These are phyloP conservation scores for Argyrosomus regius DNA, from an alignment of 2,797 vertebrate species.

Conservation along the genomic window DNA sequence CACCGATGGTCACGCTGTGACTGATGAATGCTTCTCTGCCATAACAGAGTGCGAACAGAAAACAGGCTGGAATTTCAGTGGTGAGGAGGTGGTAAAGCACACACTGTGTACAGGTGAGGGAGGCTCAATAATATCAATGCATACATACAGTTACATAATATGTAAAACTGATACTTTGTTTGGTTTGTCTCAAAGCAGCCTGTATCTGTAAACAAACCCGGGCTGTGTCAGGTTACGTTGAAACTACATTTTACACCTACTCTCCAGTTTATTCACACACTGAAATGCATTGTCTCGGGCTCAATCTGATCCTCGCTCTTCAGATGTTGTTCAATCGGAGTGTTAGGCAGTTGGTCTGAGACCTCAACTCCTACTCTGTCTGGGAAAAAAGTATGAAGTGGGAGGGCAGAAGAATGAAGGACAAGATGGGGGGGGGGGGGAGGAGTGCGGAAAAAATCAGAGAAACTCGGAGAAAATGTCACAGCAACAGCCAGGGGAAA, in stretches of 20 bases:
- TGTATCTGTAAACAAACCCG: background rate
- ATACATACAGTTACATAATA: background rate
- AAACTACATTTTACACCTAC: background rate
- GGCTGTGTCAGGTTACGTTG: background rate
- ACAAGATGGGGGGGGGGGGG: conserved; percentile 20
- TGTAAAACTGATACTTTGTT: background rate
- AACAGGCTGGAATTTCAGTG: background rate
- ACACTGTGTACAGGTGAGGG: background rate
- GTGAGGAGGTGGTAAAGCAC: background rate
- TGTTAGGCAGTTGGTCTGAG: conserved; percentile 21
- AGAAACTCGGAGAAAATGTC: background rate
- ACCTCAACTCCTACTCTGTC: conserved; percentile 64
- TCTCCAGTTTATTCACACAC: background rate
- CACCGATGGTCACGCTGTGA: background rate
- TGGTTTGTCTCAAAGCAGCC: background rate
- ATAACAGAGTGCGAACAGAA: background rate
- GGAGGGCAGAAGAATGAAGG: conserved; percentile 46
- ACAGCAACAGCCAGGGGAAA: background rate
- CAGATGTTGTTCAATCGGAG: background rate
- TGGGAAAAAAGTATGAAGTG: conserved; percentile 57
- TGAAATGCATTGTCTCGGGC: conserved; percentile 4
- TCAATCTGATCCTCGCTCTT: conserved; percentile 10
- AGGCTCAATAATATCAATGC: background rate
- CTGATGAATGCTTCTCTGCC: conserved; percentile 7
- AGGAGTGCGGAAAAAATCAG: conserved; percentile 18